These are phyloP conservation scores for Mus caroli DNA, from an alignment of 2,797 vertebrate genomes.

Conservation along the genomic window DNA sequence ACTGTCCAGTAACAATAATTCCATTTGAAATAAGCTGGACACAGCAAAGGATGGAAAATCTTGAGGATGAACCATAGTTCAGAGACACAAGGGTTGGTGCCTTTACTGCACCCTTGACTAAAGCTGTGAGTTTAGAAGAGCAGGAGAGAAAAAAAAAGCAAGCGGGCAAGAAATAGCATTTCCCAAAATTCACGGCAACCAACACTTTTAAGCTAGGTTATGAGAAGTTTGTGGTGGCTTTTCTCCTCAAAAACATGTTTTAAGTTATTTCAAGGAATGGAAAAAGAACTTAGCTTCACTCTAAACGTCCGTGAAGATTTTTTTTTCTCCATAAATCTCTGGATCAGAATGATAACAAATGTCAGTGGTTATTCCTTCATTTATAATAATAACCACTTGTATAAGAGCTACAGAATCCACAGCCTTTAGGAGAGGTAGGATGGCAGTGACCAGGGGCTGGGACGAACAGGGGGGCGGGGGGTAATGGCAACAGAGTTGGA, in stretches of 20 bases:
- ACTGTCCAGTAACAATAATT: neutral
- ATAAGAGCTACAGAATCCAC: neutral
- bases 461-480: too few species aligned
- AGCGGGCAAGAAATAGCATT: neutral
- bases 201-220: neutral
- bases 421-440: neutral
- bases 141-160: neutral
- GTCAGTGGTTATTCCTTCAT: neutral
- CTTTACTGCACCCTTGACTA: neutral
- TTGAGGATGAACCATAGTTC: neutral
- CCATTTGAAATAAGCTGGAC: neutral
- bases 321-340: neutral
- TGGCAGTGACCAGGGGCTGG: neutral
- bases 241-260: neutral
- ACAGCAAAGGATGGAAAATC: too few species aligned
- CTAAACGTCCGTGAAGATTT: neutral
- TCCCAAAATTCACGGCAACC: too few species aligned
- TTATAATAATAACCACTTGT: neutral
- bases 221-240: neutral
- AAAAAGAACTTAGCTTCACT: conserved; percentile 40
- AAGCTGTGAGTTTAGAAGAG: neutral
- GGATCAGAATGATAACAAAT: neutral
- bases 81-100: neutral
- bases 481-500: neutral
- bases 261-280: conserved; percentile 35